These are phyloP conservation scores for Homarus gammarus DNA, from an alignment of 2,888 invertebrate genomes.

Conservation along the genomic window DNA sequence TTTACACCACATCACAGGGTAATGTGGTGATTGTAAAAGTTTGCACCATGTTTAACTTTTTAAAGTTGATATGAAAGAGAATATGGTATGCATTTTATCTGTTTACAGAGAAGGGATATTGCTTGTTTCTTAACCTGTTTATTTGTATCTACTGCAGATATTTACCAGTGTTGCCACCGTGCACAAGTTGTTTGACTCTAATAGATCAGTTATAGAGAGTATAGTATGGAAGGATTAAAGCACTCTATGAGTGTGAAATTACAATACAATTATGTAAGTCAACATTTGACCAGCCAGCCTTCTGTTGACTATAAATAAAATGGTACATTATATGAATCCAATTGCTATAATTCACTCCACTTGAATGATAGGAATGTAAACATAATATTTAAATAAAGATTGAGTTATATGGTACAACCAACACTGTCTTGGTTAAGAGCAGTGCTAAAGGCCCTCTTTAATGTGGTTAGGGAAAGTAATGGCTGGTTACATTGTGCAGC, in stretches of 20 bases:
- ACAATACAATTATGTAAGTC: constrained; percentile 24
- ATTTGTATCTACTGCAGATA: constrained; percentile 66
- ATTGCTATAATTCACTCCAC: background rate
- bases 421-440: too few species aligned
- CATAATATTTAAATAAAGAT: background rate
- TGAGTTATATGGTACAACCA: background rate
- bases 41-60: constrained; percentile 63
- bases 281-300: constrained; percentile 21
- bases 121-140: constrained; percentile 53
- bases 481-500: constrained; percentile 25
- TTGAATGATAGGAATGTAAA: background rate
- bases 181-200: constrained; percentile 51
- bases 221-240: constrained; percentile 6
- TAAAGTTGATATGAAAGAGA: constrained; percentile 59
- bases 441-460: too few species aligned
- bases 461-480: too few species aligned
- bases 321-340: background rate
- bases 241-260: constrained; percentile 22
- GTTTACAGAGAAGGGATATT: constrained; percentile 53
- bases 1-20: constrained; percentile 51
- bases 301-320: constrained; percentile 46
- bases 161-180: constrained; percentile 66
- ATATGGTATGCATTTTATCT: constrained; percentile 64
- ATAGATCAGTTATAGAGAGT: constrained; percentile 34
- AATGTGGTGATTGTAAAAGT: constrained; percentile 49